Conservation (phyloP, 92 coral and sea anemone genomes). For the Umimayanthus chanpuru region DNA sequence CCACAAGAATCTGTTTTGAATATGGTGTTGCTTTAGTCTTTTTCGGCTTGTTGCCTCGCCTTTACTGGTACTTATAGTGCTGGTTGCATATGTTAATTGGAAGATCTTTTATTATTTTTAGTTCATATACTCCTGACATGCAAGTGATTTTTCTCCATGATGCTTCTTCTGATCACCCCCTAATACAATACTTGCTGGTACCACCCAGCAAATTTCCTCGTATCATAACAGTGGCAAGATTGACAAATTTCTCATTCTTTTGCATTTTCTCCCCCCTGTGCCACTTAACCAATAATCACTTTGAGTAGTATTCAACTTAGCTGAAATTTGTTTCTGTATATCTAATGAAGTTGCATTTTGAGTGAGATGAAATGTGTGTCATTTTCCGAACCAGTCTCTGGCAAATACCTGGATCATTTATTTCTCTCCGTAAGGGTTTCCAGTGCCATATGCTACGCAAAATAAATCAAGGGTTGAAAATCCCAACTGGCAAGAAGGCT, state of each 20-base stretch:
- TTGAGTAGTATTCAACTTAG: not conserved
- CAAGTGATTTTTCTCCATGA: not conserved
- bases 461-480: too few species aligned
- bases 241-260: too few species aligned
- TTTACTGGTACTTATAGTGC: too few species aligned
- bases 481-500: too few species aligned
- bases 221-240: too few species aligned
- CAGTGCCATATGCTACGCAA: too few species aligned
- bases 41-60: too few species aligned
- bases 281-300: constrained; percentile 8
- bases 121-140: not conserved
- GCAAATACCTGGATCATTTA: constrained; percentile 28
- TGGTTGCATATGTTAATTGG: too few species aligned
- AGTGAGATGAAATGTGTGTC: constrained; percentile 17
- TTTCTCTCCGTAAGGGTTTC: not conserved
- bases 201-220: not conserved
- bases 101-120: too few species aligned
- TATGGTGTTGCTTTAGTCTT: too few species aligned
- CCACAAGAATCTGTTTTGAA: constrained; percentile 20
- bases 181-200: not conserved
- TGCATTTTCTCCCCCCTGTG: not conserved
- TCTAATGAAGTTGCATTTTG: constrained; percentile 34
- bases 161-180: not conserved
- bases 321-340: constrained; percentile 1
- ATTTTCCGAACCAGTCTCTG: constrained; percentile 34